Evolutionary conservation across 2,797 vertebrate species (phyloP), one percentile per base, ranked within the genome.

Genomic region (Prionace glauca): DNA sequence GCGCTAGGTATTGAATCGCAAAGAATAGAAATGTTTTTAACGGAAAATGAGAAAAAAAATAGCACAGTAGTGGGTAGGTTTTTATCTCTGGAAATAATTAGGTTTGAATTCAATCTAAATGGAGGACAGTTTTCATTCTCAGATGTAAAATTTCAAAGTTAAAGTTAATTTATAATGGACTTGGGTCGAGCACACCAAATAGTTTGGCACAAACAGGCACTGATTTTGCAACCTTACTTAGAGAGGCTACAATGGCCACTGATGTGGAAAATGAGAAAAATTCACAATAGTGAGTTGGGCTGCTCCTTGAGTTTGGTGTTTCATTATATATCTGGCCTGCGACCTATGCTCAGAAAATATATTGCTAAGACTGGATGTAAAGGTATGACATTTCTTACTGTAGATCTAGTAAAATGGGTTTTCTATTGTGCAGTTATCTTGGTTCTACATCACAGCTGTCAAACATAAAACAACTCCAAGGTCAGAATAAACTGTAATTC

Each of bases 251-350:
- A 16, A 65, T 67, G 60, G n/a, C 29, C 32, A 91, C 32, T 91
- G 88, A 67, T 91, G 88, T 91, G 60, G 60, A 91, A 91, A 91
- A 91, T 91, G 32, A 91, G 88, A 62, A 91, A 20, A 62, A 91
- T 65, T 91, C 29, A 26, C 86, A 62, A 26, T 91, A 18, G 56
- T 65, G 29, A n/a, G 32, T 32, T 65, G 56, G 50, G 62, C 65
- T 91, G 88, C 62, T n/a, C 29, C 10, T 10, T 36, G 88, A 65
- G 16, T n/a, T 67, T 92, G 18, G 32, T 92, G 62, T 41, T 92
- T 92, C 65, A 65, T 60, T 67, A 32, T 67, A n/a, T n/a, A 45
- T 91, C 87, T 36, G 60, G 62, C 60, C 60, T 32, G 65, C 10
- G 2, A 26, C 1, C 18, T 36, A 41, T 92, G 62, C 18, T 69